Evolutionary conservation across 2,113 vertebrate genomes (phyloP), one percentile per base, ranked within the genome.

Genomic region (Beaufortia kweichowensis): DNA sequence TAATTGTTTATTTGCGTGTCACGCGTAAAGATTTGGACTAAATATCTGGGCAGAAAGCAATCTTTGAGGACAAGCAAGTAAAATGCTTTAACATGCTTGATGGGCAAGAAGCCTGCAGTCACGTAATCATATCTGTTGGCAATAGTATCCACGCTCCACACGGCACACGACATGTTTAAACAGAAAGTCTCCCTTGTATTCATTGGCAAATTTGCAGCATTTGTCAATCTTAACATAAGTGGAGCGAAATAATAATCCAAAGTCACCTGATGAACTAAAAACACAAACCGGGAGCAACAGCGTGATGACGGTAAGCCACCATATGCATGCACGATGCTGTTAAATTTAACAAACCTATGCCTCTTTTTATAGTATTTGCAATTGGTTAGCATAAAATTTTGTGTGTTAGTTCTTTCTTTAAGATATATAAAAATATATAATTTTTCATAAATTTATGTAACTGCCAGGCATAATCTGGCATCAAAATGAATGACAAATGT

Each of bases 111-210:
- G 82, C 73, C 77, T 81, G 82, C 88, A 89, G 87, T 90, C 87
- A 89, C 78, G 82, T 89, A 90, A 86, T 90, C 86, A 88, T 88
- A 90, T 90, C 87, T 88, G 76, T 83, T 90, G 87, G 88, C 87
- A 86, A 55, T 81, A 72, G 53, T 71, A 83, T 85, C 74, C 48
- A 33, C 82, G 80, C 28, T 60, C 59, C 60, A 82, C 79, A 84
- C 74, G 84, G 75, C 76, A 83, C 79, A 84, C 76, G 84, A 68
- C 76, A 76, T 79, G 80, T 79, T 26, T 21, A 41, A 73, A 46
- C 55, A 56, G 72, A 46, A 53, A 67, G 62, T 56, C n/a, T 29
- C 72, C 57, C 48, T 63, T 41, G 55, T 43, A 56, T 23, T 46
- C 33, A 14, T 28, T 43, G 29, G 31, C 73, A 70, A 19, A 78